phyloP scores from a whole-genome alignment of 2,797 vertebrate species.

The Peromyscus attwateri region DNA sequence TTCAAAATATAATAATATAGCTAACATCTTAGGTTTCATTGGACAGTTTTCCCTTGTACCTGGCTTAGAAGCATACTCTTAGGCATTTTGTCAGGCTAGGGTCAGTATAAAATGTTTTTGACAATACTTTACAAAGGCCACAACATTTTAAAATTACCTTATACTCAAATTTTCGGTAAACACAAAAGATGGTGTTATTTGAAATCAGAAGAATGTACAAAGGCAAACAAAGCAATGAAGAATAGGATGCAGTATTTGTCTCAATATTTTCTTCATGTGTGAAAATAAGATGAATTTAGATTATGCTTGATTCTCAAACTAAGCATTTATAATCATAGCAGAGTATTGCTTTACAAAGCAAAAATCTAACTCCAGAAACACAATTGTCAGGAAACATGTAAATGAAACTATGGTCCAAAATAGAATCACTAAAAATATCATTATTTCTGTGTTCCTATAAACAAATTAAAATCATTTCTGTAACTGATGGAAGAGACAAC shows the following conservation, averaged over 20 bases:
- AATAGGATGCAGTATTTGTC: neutral
- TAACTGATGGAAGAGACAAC: neutral
- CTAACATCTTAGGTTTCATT: constrained; percentile 61
- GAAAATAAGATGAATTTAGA: neutral
- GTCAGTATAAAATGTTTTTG: neutral
- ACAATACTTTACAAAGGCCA: neutral
- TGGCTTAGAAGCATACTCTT: constrained; percentile 69
- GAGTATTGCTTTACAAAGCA: neutral
- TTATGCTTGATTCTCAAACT: neutral
- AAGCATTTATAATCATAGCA: neutral
- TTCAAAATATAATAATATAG: constrained; percentile 18
- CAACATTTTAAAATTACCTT: neutral
- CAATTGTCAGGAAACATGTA: constrained; percentile 52
- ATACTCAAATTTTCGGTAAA: neutral
- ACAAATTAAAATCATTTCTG: neutral
- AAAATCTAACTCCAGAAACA: constrained; percentile 25
- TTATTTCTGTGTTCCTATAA: neutral
- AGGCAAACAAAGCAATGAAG: neutral
- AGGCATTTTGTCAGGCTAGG: constrained; percentile 31
- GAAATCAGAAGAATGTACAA: neutral
- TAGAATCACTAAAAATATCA: neutral
- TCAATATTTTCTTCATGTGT: neutral
- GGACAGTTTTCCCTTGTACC: constrained; percentile 32
- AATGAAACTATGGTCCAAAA: neutral
- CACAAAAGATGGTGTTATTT: neutral